Evolutionary conservation across 1,140 invertebrate genomes (phyloP), one percentile per base, ranked within the genome.

Genomic region (Habropoda laboriosa): DNA sequence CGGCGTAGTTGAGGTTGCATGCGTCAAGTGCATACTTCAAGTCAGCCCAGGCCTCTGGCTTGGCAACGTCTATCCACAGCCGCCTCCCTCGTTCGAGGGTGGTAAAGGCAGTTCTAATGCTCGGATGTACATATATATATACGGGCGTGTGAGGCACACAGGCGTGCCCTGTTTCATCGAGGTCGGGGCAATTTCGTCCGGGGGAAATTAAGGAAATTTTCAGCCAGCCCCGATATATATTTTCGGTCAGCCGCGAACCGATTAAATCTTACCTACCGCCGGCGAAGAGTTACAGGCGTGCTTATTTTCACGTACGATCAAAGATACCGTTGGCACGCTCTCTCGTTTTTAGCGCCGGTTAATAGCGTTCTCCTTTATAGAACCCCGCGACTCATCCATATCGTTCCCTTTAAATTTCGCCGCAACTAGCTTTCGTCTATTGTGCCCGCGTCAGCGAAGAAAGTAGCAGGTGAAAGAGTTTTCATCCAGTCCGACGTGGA

Each of bases 1-100:
- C 70, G 80, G 27, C 83, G 78, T 80, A 87, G 77, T 86, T 86
- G 82, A 77, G 89, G 71, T 90, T 88, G 89, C 89, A 89, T 90
- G 89, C 89, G 88, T 90, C 89, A 89, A 90, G 89, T 89, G 89
- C 88, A 90, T 90, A 90, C 89, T 90, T 90, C 88, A 90, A 90
- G 88, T 90, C 86, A 67, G 80, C 80, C 83, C 53, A 70, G 24
- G n/a, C n/a, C n/a, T n/a, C 66, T 49, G 71, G 75, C 55, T 76
- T 55, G 78, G 66, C 83, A 78, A 55, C 72, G 77, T 80, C 80
- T 86, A 82, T 82, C 74, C 71, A n/a, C n/a, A 81, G 72, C 55
- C 55, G 21, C 45, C 63, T 66, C 67, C 32, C 58, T 40, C 64
- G 63, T 67, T 80, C 60, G 55, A 73, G 67, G 84, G 82, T 77